phyloP scores from a whole-genome alignment of 2,888 invertebrate species.

The Eumacrocentrus americanus region DNA sequence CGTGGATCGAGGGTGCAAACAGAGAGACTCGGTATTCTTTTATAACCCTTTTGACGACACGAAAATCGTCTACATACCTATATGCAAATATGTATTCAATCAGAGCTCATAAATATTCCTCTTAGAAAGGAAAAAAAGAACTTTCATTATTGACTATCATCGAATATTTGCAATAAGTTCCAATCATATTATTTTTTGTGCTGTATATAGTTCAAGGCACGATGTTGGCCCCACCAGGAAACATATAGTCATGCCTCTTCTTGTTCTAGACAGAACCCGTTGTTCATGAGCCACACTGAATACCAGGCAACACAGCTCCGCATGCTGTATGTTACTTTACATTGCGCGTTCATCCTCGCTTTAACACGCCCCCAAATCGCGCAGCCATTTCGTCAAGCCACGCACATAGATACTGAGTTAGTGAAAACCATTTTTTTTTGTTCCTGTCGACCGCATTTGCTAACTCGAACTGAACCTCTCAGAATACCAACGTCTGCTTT shows the following conservation, averaged over 20 bases:
- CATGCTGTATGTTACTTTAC: constrained; percentile 21
- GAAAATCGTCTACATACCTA: background rate
- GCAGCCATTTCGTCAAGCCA: background rate
- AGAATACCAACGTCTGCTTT: background rate
- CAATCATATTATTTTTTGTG: too few species aligned
- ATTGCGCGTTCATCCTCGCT: constrained; percentile 15
- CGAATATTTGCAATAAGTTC: background rate
- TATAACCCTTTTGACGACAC: background rate
- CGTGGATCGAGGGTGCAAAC: background rate
- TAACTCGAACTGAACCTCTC: constrained; percentile 10
- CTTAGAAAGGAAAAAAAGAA: too few species aligned
- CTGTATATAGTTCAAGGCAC: background rate
- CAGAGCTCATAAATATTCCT: background rate
- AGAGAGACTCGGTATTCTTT: background rate
- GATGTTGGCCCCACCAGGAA: background rate
- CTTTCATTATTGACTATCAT: background rate
- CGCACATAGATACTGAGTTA: background rate
- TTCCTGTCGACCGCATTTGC: constrained; percentile 10
- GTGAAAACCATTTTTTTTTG: background rate
- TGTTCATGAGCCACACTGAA: constrained; percentile 9
- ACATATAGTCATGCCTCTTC: background rate
- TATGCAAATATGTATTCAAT: constrained; percentile 10
- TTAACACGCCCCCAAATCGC: constrained; percentile 17
- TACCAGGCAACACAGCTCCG: constrained; percentile 15
- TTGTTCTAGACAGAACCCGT: background rate